These are phyloP conservation scores for Pheucticus melanocephalus DNA, from an alignment of 2,113 vertebrate genomes.

Conservation along the genomic window DNA sequence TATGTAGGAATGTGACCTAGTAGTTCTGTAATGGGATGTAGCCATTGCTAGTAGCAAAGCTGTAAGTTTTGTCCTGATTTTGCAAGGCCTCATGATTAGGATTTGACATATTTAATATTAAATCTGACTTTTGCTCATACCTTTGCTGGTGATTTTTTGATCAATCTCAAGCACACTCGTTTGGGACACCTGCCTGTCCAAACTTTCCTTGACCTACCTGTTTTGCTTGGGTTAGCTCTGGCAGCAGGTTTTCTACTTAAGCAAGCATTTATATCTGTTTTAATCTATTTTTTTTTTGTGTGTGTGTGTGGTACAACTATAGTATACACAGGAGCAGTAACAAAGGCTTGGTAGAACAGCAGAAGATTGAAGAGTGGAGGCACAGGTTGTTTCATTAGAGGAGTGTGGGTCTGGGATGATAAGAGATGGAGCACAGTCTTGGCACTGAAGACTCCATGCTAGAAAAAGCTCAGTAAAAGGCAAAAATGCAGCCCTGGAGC, in stretches of 20 bases:
- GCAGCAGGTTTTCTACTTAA: background rate
- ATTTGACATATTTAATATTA: background rate
- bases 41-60: background rate
- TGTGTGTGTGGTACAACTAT: background rate
- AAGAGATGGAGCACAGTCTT: background rate
- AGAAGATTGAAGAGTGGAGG: background rate
- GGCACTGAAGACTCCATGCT: background rate
- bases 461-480: background rate
- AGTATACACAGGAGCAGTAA: background rate
- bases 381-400: background rate
- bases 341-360: background rate
- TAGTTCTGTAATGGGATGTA: background rate
- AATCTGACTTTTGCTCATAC: background rate
- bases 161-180: rapidly evolving
- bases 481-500: background rate
- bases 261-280: background rate
- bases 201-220: background rate
- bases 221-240: background rate
- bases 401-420: background rate
- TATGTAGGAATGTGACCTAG: background rate
- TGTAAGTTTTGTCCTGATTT: background rate
- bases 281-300: background rate
- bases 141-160: background rate
- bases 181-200: background rate
- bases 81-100: background rate